phyloP scores from a whole-genome alignment of 2,113 vertebrate genomes.

The Mugil cephalus region DNA sequence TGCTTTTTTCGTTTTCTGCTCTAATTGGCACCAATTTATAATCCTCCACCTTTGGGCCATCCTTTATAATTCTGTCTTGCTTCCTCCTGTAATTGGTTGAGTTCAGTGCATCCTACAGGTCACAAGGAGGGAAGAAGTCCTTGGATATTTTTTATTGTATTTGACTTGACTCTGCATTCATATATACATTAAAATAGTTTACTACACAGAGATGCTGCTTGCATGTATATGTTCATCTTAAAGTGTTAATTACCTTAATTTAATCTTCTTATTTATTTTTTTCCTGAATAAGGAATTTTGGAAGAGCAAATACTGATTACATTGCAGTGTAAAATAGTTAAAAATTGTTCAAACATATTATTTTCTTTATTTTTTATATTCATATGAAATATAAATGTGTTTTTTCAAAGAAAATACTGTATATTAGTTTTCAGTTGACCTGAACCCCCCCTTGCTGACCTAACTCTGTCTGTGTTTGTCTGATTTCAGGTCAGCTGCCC shows the following conservation, averaged over 20 bases:
- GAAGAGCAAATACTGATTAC: no score
- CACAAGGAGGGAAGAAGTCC: conserved; percentile 19
- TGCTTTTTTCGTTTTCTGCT: conserved; percentile 16
- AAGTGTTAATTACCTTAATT: background rate
- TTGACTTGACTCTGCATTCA: background rate
- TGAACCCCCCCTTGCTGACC: conserved; percentile 13
- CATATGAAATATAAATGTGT: conserved; percentile 21
- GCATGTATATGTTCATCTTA: background rate
- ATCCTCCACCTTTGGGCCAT: conserved; percentile 48
- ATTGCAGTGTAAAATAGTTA: background rate
- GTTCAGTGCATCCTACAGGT: conserved; percentile 41
- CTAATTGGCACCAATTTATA: conserved; percentile 60
- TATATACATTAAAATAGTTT: background rate
- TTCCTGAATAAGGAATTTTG: background rate
- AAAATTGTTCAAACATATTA: background rate
- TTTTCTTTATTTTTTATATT: background rate
- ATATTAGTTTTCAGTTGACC: conserved; percentile 18
- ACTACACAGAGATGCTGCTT: no score
- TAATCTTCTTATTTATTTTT: no score
- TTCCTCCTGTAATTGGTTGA: conserved; percentile 42
- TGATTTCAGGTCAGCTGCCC: conserved; percentile 71
- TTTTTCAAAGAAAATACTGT: background rate
- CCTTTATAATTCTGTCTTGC: conserved; percentile 36
- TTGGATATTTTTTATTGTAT: background rate
- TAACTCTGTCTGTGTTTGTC: conserved; percentile 23